phyloP scores from a whole-genome alignment of 2,797 vertebrate species.

The Ctenopoma kingsleyae region DNA sequence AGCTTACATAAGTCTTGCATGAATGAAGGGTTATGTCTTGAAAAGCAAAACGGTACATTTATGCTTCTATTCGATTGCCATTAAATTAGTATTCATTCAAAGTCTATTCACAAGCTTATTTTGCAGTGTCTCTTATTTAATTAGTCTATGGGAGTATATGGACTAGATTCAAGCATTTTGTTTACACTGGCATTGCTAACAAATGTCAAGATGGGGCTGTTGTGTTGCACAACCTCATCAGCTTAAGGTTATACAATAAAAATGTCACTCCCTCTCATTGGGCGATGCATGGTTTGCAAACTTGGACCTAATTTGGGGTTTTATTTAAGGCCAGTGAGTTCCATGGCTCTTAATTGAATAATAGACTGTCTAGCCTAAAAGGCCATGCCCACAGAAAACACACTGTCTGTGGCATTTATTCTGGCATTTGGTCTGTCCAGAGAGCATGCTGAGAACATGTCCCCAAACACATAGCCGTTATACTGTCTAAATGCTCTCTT shows the following conservation, averaged over 20 bases:
- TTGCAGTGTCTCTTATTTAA: not conserved
- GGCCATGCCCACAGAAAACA: constrained; percentile 41
- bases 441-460: constrained; percentile 50
- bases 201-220: constrained; percentile 50
- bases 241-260: constrained; percentile 52
- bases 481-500: constrained; percentile 31
- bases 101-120: not conserved
- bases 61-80: not conserved
- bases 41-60: not conserved
- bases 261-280: constrained; percentile 47
- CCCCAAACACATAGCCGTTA: constrained; percentile 37
- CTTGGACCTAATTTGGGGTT: constrained; percentile 40
- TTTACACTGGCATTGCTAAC: constrained; percentile 34
- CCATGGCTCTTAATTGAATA: constrained; percentile 65
- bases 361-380: constrained; percentile 63
- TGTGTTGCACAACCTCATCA: constrained; percentile 52
- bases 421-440: constrained; percentile 55
- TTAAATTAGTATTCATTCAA: constrained; percentile 8
- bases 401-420: constrained; percentile 69
- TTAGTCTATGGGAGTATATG: constrained; percentile 1
- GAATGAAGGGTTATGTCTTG: not conserved
- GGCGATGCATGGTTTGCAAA: constrained; percentile 36
- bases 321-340: constrained; percentile 50
- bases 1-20: not conserved
- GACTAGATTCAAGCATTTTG: constrained; percentile 19